Evolutionary conservation across 2,797 vertebrate genomes (phyloP).

Genomic region (Sitta carolinensis): DNA sequence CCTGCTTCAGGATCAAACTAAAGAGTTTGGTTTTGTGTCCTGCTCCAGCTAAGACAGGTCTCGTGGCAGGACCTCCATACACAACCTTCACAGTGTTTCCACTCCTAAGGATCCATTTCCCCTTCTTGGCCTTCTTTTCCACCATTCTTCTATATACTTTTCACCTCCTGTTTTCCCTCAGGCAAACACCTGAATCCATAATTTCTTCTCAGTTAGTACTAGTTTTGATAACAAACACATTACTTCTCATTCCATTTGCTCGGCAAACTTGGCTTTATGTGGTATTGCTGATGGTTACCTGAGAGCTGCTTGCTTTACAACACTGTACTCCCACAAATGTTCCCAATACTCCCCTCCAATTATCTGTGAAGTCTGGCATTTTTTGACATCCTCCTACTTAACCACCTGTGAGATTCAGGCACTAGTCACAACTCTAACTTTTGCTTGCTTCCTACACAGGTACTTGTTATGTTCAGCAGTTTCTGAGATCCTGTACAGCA

Average conservation of each 20-base stretch:
- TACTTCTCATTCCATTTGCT: background rate
- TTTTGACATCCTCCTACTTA: background rate
- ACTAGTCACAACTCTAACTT: background rate
- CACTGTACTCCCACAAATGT: background rate
- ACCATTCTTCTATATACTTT: background rate
- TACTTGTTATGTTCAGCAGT: background rate
- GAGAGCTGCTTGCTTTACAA: background rate
- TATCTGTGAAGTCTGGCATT: background rate
- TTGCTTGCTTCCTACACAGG: background rate
- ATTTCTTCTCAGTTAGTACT: background rate
- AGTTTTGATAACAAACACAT: background rate
- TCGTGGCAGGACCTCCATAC: accelerated
- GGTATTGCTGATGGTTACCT: background rate
- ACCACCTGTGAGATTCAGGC: background rate
- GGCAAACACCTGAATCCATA: background rate
- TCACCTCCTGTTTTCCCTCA: background rate
- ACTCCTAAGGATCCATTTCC: background rate
- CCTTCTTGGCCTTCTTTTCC: background rate
- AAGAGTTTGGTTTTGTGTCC: background rate
- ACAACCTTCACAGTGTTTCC: background rate
- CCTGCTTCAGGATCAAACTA: background rate
- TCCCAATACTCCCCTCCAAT: background rate
- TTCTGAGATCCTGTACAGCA: background rate
- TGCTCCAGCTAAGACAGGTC: background rate
- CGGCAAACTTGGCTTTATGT: background rate